Base-by-base conservation (phyloP, 2,888 invertebrate species). In the Zaprionus bogoriensis region DNA sequence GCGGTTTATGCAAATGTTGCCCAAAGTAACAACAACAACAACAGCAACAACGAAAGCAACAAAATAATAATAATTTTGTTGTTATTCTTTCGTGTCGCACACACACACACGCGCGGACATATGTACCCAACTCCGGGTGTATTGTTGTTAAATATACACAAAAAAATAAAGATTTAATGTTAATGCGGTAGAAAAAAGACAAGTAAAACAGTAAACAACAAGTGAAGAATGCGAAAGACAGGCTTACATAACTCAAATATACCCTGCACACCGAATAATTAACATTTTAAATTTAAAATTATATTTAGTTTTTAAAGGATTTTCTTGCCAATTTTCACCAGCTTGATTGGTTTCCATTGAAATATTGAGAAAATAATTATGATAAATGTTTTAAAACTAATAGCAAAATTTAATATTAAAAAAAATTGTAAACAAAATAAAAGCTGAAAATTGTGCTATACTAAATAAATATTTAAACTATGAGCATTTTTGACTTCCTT, bases 1-100 rank as follows among this genome's bases (percentile, higher is more conserved):
- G 87, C 74, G 80, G 80, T 74, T 81, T 81, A 81, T 81, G 80
- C 80, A 86, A 81, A 81, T 81, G 44, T 46, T 50, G 57, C 47
- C 61, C 67, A 70, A 66, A 77, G 57, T 60, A 58, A 73, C 50
- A 51, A 46, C 39, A 55, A 73, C 58, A 64, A 53, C 39, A 61
- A 44, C 52, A 54, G 46, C 17, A 54, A 50, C n/a, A n/a, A n/a
- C n/a, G n/a, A n/a, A n/a, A n/a, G n/a, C n/a, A 42, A 42, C 14
- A 44, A 81, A 67, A 61, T 47, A 68, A 59, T 58, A 62, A 58
- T 39, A 73, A 58, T 47, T 58, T 46, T 44, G 28, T 30, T 57
- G 50, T 39, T 36, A 7, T 57, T 36, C n/a, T 23, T 47, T 14
- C 28, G 19, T 20, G 32, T 32, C 28, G 20, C 19, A 50, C 12